Evolutionary conservation across 1,140 invertebrate genomes (phyloP), one percentile per base, ranked within the genome.

Genomic region (Holcopasites calliopsidis): DNA sequence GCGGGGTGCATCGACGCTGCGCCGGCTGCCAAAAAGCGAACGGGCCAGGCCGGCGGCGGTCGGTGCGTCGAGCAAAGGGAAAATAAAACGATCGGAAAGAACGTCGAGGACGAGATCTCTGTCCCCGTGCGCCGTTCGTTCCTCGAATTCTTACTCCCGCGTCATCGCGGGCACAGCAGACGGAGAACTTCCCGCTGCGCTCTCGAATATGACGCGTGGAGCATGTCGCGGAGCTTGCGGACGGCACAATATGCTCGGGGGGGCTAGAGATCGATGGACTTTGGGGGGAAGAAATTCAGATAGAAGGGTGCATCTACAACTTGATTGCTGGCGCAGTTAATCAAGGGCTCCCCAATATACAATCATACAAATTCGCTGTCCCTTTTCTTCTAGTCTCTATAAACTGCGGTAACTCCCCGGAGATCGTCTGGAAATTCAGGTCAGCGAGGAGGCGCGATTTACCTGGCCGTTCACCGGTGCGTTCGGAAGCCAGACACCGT

Each of bases 1-100:
- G 69, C 47, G 84, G n/a, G n/a, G 64, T 52, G 64, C 75, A 85
- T 85, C 75, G 85, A 47, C 40, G 60, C 4, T 42, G 61, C 61
- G 38, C n/a, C 64, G 64, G 66, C 58, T 84, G 84, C 80, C 75
- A 82, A 84, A 84, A 82, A 2, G 62, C 80, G 50, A 69, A 70
- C 49, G 50, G 49, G 26, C 58, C 28, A 21, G 54, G 31, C 57
- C 58, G 11, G 38, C 40, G 10, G 35, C 21, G 23, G 18, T 18
- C 73, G 61, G 18, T 23, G 18, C 66, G n/a, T 38, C 49, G 42
- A 31, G 64, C 49, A 13, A 42, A n/a, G n/a, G 52, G 65, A 42
- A 58, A 71, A 38, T 31, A 64, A 58, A 38, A 57, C 60, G 2
- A 13, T n/a, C 60, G 60, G 4, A 1, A 35, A 64, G 64, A 74